Conservation (phyloP, 2,113 vertebrate species). For the Micromys minutus region DNA sequence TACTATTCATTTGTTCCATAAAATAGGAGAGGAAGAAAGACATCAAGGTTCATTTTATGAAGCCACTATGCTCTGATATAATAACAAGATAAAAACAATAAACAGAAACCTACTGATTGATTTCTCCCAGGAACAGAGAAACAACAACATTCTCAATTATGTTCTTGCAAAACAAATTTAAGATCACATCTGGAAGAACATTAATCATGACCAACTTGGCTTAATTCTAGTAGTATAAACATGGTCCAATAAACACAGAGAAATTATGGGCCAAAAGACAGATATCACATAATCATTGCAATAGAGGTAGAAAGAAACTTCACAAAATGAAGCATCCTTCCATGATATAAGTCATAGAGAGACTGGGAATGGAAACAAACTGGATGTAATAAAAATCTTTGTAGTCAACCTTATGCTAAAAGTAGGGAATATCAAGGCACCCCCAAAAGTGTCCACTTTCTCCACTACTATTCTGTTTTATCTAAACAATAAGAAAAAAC, state of each 20-base stretch:
- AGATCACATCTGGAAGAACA: neutral
- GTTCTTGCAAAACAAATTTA: neutral
- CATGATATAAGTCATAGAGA: neutral
- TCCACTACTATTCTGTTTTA: neutral
- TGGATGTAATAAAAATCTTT: neutral
- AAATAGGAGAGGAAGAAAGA: neutral
- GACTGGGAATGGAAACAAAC: neutral
- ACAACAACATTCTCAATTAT: neutral
- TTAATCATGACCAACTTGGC: neutral
- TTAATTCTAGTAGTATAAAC: neutral
- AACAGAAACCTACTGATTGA: neutral
- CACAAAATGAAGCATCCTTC: neutral
- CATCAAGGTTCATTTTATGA: neutral
- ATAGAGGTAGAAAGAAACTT: neutral
- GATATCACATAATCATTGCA: neutral
- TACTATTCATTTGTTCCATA: neutral
- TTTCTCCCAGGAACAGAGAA: neutral
- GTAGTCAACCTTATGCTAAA: neutral
- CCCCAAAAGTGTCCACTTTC: neutral
- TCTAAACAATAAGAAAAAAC: neutral
- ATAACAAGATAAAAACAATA: neutral
- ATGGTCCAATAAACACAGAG: neutral
- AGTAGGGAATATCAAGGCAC: neutral
- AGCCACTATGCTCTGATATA: neutral
- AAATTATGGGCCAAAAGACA: neutral